Evolutionary conservation across 2,113 vertebrate species (phyloP).

Genomic region (Lamprotornis superbus): DNA sequence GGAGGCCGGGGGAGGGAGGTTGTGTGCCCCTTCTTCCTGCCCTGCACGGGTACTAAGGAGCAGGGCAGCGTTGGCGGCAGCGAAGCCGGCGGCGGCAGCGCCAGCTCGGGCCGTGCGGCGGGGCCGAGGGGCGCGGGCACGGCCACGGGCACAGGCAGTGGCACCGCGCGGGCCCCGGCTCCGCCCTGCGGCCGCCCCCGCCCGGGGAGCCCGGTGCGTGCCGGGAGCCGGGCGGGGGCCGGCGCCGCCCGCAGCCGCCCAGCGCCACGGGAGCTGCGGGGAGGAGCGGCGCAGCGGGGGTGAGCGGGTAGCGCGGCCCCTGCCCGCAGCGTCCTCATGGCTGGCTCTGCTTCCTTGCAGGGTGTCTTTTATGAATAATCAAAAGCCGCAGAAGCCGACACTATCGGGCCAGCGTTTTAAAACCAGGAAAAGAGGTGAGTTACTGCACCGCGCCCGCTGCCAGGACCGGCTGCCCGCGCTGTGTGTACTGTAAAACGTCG

Average conservation of each 20-base stretch:
- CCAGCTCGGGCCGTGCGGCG: background rate
- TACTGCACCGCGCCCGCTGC: background rate
- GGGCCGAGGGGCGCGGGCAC: background rate
- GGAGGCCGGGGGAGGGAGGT: background rate
- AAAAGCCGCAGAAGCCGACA: constrained; percentile 99
- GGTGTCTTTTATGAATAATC: constrained; percentile 99
- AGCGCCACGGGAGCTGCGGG: background rate
- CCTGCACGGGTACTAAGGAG: background rate
- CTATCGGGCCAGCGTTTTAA: constrained; percentile 99
- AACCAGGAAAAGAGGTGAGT: constrained; percentile 95
- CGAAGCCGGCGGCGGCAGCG: too few species aligned
- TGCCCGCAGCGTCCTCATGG: background rate
- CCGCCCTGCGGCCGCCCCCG: background rate
- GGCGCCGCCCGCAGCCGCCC: background rate
- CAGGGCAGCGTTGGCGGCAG: background rate
- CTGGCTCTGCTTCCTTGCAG: constrained; percentile 40
- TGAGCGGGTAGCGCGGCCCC: too few species aligned
- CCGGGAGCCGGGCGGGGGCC: background rate
- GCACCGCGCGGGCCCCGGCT: background rate
- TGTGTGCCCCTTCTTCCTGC: too few species aligned
- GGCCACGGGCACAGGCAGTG: background rate
- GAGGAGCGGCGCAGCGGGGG: background rate
- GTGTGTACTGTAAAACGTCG: accelerated
- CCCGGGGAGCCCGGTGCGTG: background rate
- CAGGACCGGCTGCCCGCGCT: background rate